Conservation (phyloP, 2,888 invertebrate species). For the Macaria notata region DNA sequence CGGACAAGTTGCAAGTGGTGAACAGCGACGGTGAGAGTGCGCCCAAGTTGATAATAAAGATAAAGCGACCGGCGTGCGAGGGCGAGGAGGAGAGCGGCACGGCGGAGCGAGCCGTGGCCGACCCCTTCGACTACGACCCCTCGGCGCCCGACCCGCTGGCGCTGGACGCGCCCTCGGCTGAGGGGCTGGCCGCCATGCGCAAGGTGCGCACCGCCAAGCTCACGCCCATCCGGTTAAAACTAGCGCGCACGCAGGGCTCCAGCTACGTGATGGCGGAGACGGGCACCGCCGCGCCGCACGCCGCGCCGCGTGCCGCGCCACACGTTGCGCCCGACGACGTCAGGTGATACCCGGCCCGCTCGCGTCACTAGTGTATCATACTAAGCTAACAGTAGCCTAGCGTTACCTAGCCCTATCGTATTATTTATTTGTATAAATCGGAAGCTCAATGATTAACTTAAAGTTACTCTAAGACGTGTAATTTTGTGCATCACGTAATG, state of each 20-base stretch:
- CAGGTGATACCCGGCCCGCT: too few relatives aligned
- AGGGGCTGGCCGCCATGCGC: conserved; percentile 69
- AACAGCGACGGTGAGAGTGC: conserved; percentile 81
- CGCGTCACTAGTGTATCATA: too few relatives aligned
- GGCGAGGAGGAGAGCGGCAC: conserved; percentile 52
- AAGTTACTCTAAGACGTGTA: conserved; percentile 71
- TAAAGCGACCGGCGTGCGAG: conserved; percentile 80
- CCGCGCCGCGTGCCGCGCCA: conserved; percentile 29
- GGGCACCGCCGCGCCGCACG: conserved; percentile 73
- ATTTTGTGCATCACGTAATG: conserved; percentile 67
- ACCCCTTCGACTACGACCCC: conserved; percentile 75
- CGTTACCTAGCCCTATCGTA: conserved; percentile 53
- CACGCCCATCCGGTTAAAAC: conserved; percentile 91
- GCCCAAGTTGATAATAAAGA: conserved; percentile 90
- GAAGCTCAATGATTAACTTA: conserved; percentile 81
- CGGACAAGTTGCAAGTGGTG: conserved; percentile 76
- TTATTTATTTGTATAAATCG: conserved; percentile 80
- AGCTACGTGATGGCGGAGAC: conserved; percentile 51
- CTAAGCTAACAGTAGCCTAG: too few relatives aligned
- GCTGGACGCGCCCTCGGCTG: conserved; percentile 67
- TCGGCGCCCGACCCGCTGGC: conserved; percentile 72
- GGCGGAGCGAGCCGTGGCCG: conserved; percentile 57
- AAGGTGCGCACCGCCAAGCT: conserved; percentile 85
- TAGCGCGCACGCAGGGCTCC: conserved; percentile 91
- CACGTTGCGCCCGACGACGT: too few relatives aligned